phyloP scores from a whole-genome alignment of 2,888 invertebrate species.

The Deroplatys truncata region DNA sequence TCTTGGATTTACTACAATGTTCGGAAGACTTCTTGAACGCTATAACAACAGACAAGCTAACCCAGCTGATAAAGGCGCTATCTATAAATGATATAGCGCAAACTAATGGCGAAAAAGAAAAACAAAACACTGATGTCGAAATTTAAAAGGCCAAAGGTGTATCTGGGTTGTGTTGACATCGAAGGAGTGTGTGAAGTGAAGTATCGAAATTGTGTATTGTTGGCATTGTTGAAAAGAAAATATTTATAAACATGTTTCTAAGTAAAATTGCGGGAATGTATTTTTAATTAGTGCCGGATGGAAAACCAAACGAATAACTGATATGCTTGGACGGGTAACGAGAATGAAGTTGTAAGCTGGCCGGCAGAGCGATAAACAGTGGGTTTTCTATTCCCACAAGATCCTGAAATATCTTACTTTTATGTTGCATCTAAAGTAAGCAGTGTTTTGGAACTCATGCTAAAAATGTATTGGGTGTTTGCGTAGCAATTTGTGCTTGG shows the following conservation, averaged over 20 bases:
- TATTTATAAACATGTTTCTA: not conserved
- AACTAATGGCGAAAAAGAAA: not conserved
- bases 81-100: not conserved
- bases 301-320: not conserved
- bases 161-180: constrained; percentile 2
- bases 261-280: not conserved
- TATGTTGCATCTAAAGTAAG: not conserved
- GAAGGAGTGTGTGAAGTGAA: not conserved
- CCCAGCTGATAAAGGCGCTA: not conserved
- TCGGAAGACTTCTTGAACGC: too few relatives aligned
- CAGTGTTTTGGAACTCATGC: not conserved
- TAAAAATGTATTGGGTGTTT: not conserved
- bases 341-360: not conserved
- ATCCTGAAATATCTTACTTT: not conserved
- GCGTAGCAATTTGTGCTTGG: not conserved
- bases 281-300: not conserved
- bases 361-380: not conserved
- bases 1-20: too few relatives aligned
- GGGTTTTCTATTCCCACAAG: not conserved
- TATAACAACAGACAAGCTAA: too few relatives aligned
- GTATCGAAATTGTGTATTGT: not conserved
- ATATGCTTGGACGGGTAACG: not conserved
- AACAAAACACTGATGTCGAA: constrained; percentile 14
- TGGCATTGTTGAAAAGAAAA: not conserved
- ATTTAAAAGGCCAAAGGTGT: constrained; percentile 25